Conservation (phyloP, 1,140 invertebrate genomes). For the Drosophila rhopaloa region DNA sequence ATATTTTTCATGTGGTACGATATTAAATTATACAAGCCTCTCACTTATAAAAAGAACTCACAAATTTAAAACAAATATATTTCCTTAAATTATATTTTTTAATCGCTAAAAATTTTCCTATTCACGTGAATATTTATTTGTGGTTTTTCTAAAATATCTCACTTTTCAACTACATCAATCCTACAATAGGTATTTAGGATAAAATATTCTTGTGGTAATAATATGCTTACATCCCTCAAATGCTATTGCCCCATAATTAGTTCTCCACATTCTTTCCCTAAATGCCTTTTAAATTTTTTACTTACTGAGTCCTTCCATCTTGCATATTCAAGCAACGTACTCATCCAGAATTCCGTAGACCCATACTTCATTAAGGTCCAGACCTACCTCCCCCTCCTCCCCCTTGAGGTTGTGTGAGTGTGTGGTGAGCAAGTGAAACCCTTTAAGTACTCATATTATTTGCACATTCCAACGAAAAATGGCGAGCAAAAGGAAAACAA, state of each 20-base stretch:
- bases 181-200: too few species aligned
- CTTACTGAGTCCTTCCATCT: constrained; percentile 16
- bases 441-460: constrained; percentile 75
- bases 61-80: too few species aligned
- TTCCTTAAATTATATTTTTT: too few species aligned
- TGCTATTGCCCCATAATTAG: constrained; percentile 20
- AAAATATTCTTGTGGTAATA: too few species aligned
- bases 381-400: not conserved
- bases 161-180: too few species aligned
- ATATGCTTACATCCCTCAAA: not conserved
- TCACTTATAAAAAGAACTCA: too few species aligned
- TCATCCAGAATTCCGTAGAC: constrained; percentile 40
- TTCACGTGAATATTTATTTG: too few species aligned
- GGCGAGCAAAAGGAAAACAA: constrained; percentile 28
- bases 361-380: constrained; percentile 44
- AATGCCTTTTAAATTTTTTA: constrained; percentile 31
- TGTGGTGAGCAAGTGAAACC: constrained; percentile 46
- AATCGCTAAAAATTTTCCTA: too few species aligned
- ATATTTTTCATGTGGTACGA: too few species aligned
- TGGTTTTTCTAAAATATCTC: too few species aligned
- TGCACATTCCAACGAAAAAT: constrained; percentile 51
- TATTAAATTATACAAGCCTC: too few species aligned
- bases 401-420: constrained; percentile 4
- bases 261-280: constrained; percentile 17
- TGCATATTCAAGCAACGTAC: constrained; percentile 6